phyloP scores from a whole-genome alignment of 2,797 vertebrate genomes.

The Anisognathus igniventris region DNA sequence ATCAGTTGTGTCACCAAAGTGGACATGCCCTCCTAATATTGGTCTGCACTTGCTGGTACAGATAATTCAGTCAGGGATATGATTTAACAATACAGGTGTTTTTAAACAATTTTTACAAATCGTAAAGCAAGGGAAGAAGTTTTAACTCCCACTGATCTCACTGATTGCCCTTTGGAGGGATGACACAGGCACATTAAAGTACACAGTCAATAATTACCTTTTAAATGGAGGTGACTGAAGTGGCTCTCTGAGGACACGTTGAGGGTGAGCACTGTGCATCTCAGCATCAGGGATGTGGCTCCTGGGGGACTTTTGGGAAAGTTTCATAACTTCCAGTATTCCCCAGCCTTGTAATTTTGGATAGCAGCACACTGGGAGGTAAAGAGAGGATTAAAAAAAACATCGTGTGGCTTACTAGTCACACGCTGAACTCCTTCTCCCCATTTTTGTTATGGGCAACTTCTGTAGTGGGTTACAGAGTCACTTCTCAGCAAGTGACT shows the following conservation, averaged over 20 bases:
- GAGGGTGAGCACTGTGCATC: background rate
- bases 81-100: background rate
- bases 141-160: background rate
- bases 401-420: background rate
- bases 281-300: background rate
- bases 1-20: background rate
- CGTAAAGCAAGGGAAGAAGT: background rate
- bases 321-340: background rate
- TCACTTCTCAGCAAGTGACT: background rate
- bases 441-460: background rate
- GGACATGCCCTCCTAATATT: background rate
- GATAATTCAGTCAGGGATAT: background rate
- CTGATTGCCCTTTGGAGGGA: background rate
- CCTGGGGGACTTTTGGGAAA: background rate
- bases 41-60: background rate
- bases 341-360: background rate
- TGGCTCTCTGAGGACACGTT: fast-evolving
- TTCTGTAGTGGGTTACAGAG: background rate
- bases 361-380: background rate
- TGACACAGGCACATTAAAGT: background rate
- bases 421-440: background rate
- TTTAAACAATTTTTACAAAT: background rate
- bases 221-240: background rate
- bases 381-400: background rate
- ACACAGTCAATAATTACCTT: background rate